phyloP scores from a whole-genome alignment of 1,140 invertebrate species.

The Anastrepha ludens region DNA sequence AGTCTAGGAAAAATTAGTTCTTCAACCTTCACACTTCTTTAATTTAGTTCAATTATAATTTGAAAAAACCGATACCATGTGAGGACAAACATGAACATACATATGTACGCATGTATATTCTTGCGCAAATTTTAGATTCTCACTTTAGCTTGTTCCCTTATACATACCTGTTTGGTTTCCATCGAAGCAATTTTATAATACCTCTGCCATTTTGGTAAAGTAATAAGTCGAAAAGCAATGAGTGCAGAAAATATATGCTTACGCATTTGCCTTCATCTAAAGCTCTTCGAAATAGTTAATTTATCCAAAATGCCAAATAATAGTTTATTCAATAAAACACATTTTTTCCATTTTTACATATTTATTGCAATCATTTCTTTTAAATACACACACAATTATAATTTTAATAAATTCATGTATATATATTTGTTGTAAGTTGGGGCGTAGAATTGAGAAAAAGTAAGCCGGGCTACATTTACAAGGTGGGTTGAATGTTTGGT shows the following conservation, averaged over 20 bases:
- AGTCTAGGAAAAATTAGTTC: no score
- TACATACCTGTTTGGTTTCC: neutral
- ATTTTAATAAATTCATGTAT: neutral
- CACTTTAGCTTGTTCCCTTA: neutral
- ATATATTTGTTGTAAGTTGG: neutral
- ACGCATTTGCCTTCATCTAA: neutral
- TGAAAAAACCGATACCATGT: no score
- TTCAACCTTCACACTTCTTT: no score
- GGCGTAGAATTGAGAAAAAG: neutral
- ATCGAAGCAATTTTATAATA: neutral
- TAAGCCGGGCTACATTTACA: neutral
- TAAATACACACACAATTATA: slow-evolving; percentile 10
- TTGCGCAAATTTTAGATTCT: neutral
- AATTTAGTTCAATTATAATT: no score
- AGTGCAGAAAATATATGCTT: neutral
- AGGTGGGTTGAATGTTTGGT: slow-evolving; percentile 36
- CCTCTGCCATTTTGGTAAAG: neutral
- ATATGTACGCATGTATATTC: no score
- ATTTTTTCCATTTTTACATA: neutral
- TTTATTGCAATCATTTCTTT: slow-evolving; percentile 13
- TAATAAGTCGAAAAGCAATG: neutral
- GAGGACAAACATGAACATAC: no score
- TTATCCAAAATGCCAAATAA: neutral
- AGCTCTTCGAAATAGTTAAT: neutral
- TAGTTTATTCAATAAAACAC: neutral